Evolutionary conservation across 1,140 invertebrate species (phyloP).

Genomic region (Orchesella cincta): DNA sequence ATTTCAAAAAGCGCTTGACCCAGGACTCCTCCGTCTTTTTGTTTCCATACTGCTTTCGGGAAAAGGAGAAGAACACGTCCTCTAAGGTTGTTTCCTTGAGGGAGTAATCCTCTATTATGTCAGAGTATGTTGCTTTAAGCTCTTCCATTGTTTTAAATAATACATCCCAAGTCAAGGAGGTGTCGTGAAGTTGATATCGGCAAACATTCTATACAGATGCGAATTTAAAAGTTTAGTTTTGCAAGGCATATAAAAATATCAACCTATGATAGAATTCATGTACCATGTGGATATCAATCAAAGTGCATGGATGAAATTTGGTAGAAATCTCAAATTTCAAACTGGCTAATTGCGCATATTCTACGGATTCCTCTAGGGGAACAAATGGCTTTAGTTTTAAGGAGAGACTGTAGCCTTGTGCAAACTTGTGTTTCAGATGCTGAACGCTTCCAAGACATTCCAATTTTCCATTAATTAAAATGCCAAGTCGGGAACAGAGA

Average conservation of each 20-base stretch:
- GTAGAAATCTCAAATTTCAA: too few relatives aligned
- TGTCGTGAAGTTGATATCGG: slow-evolving; percentile 60
- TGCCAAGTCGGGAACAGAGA: slow-evolving; percentile 32
- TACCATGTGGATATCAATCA: slow-evolving; percentile 32
- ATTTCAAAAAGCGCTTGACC: too few relatives aligned
- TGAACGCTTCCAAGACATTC: slow-evolving; percentile 67
- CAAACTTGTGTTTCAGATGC: slow-evolving; percentile 72
- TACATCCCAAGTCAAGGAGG: slow-evolving; percentile 56
- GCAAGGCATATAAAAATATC: not conserved
- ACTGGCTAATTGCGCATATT: too few relatives aligned
- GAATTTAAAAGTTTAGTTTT: slow-evolving; percentile 15
- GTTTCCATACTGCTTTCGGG: slow-evolving; percentile 50
- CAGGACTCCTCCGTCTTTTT: slow-evolving; percentile 25
- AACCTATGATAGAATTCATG: not conserved
- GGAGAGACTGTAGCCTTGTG: slow-evolving; percentile 72
- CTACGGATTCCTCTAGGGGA: too few relatives aligned
- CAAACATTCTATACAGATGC: slow-evolving; percentile 58
- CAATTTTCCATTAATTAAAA: slow-evolving; percentile 61
- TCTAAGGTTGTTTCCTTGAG: slow-evolving; percentile 68
- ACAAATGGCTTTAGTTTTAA: too few relatives aligned
- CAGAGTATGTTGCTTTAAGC: slow-evolving; percentile 54
- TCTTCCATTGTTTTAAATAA: slow-evolving; percentile 64
- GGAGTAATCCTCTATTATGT: slow-evolving; percentile 63
- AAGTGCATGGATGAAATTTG: slow-evolving; percentile 18
- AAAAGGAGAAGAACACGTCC: slow-evolving; percentile 61